phyloP scores from a whole-genome alignment of 37 sponge, comb jelly and placozoan genomes.

The Aplysina aerophoba region DNA sequence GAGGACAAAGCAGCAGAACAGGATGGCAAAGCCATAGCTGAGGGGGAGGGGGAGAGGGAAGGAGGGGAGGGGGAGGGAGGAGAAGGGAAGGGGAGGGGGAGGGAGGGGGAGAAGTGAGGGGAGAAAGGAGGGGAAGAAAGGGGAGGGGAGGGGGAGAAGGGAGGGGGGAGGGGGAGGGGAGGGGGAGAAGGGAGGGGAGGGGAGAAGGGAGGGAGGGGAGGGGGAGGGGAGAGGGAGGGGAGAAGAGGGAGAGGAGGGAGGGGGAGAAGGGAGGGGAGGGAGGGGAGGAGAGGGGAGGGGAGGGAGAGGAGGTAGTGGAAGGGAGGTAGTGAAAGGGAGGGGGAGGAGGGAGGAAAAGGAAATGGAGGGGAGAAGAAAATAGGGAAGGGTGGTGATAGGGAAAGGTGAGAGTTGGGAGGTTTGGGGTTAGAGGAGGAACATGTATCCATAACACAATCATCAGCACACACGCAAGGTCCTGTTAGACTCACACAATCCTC shows the following conservation, averaged over 20 bases:
- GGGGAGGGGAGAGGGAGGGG: neutral
- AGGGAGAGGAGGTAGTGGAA: too few relatives aligned
- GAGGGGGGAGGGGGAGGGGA: neutral
- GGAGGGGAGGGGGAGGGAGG: neutral
- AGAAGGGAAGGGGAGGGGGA: neutral
- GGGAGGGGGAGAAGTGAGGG: neutral
- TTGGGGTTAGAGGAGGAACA: neutral
- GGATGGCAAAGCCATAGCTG: constrained; percentile 73
- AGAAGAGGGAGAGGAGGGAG: too few relatives aligned
- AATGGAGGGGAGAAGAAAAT: neutral
- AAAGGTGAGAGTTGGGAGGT: neutral
- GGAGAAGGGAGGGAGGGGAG: neutral
- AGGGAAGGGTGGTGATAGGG: neutral
- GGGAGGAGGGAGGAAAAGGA: neutral
- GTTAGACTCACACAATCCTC: constrained; percentile 3
- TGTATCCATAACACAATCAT: neutral
- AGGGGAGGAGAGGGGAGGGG: too few relatives aligned
- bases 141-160: neutral
- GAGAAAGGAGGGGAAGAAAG: too few relatives aligned
- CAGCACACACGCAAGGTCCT: too few relatives aligned
- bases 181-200: neutral
- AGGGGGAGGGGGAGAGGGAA: neutral
- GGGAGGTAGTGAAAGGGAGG: too few relatives aligned
- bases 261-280: too few relatives aligned
- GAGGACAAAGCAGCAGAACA: constrained; percentile 53